A percentile compares a stretch with the other conserved stretches of the same genome.
Conservation (phyloP, 1,140 invertebrate genomes). For the Drosophila ambigua region DNA sequence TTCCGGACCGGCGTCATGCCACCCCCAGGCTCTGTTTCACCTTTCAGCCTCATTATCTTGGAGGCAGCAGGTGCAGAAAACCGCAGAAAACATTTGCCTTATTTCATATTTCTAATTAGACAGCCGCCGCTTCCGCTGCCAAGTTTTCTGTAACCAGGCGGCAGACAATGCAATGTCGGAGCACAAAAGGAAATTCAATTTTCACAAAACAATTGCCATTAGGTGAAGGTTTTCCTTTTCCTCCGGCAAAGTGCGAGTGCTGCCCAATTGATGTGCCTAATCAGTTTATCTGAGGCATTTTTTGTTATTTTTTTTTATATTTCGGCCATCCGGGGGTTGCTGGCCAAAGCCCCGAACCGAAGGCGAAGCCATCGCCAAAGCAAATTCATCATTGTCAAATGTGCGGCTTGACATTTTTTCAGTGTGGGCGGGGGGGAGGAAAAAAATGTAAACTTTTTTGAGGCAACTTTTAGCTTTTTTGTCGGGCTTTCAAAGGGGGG, state of each 20-base stretch:
- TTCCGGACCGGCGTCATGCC: background rate
- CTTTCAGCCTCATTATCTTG: slow-evolving; percentile 69
- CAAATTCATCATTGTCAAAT: slow-evolving; percentile 79
- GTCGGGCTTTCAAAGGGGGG: slow-evolving; percentile 4
- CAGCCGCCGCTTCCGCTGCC: slow-evolving; percentile 19
- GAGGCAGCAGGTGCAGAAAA: slow-evolving; percentile 73
- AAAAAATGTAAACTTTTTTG: slow-evolving; percentile 69
- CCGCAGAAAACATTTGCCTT: slow-evolving; percentile 67
- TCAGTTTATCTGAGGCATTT: slow-evolving; percentile 73
- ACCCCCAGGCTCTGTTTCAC: slow-evolving; percentile 17
- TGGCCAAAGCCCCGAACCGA: slow-evolving; percentile 20
- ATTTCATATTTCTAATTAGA: slow-evolving; percentile 75
- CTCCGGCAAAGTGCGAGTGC: slow-evolving; percentile 34
- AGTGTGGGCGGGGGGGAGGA: slow-evolving; percentile 6
- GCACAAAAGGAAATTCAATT: slow-evolving; percentile 77
- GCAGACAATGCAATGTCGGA: slow-evolving; percentile 57
- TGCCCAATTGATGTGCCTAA: slow-evolving; percentile 78
- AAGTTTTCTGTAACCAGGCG: slow-evolving; percentile 17
- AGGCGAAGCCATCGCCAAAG: slow-evolving; percentile 10
- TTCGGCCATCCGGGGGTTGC: slow-evolving; percentile 42
- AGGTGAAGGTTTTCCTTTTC: slow-evolving; percentile 46
- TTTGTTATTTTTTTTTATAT: slow-evolving; percentile 9
- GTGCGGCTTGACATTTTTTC: slow-evolving; percentile 75
- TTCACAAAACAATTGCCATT: slow-evolving; percentile 79
- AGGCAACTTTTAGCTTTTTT: slow-evolving; percentile 50